Percentiles rank a stretch among this genome's conserved stretches.
These are phyloP conservation scores for Drosophila longiperda DNA, from an alignment of 2,888 invertebrate species.

Conservation along the genomic window DNA sequence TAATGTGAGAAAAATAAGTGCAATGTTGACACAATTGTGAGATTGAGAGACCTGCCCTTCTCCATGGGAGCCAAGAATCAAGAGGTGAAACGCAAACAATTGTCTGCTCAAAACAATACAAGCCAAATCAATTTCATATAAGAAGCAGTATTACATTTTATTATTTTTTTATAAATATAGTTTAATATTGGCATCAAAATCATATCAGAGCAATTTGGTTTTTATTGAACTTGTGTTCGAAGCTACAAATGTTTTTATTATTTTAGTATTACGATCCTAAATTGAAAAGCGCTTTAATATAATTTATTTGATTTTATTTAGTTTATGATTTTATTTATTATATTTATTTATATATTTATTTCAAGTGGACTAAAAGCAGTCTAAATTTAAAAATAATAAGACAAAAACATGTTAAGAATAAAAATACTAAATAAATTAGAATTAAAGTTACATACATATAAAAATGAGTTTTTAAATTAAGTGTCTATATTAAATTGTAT, in stretches of 20 bases:
- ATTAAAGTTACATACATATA: not conserved
- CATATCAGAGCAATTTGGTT: not conserved
- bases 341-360: not conserved
- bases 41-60: slow-evolving; percentile 24
- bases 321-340: not conserved
- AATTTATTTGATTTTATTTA: not conserved
- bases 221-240: not conserved
- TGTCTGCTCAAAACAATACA: slow-evolving; percentile 20
- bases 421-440: too few relatives aligned
- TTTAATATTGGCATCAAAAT: not conserved
- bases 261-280: not conserved
- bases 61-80: not conserved
- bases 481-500: not conserved
- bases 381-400: not conserved
- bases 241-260: not conserved
- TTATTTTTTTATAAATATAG: too few relatives aligned
- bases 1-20: slow-evolving; percentile 75
- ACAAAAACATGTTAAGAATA: too few relatives aligned
- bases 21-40: slow-evolving; percentile 72
- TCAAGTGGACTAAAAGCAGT: not conserved
- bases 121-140: slow-evolving; percentile 25
- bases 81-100: not conserved
- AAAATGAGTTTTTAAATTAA: not conserved
- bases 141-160: not conserved
- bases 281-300: too few relatives aligned